Evolutionary conservation across 2,888 invertebrate species (phyloP).

Genomic region (Synergus japonicus): DNA sequence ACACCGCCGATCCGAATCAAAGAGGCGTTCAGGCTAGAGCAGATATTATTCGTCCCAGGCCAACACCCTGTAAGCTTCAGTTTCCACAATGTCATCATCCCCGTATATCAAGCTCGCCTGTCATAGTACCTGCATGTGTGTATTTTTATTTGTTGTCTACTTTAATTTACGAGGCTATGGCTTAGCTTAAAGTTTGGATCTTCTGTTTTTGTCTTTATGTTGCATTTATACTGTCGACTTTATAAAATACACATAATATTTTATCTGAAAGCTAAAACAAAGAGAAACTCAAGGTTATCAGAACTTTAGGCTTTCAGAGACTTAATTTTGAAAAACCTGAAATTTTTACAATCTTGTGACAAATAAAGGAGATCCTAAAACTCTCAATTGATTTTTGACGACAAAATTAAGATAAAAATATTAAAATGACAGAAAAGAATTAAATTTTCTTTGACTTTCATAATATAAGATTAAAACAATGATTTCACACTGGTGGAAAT

Average conservation of each 20-base stretch:
- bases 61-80: slow-evolving; percentile 81
- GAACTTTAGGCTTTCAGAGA: background rate
- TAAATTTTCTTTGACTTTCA: slow-evolving; percentile 23
- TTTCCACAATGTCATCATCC: slow-evolving; percentile 68
- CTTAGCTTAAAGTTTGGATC: slow-evolving; percentile 7
- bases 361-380: slow-evolving; percentile 2
- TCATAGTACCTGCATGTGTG: slow-evolving; percentile 75
- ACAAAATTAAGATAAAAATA: slow-evolving; percentile 20
- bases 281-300: background rate
- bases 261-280: background rate
- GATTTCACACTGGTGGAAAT: slow-evolving; percentile 13
- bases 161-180: slow-evolving; percentile 21
- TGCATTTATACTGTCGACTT: background rate
- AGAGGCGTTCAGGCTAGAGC: slow-evolving; percentile 83
- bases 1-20: slow-evolving; percentile 89
- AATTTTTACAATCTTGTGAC: background rate
- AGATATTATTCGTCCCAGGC: slow-evolving; percentile 87
- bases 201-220: background rate
- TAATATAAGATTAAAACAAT: slow-evolving; percentile 19
- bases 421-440: background rate
- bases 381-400: background rate
- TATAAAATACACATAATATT: background rate
- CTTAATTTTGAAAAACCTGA: background rate
- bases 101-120: slow-evolving; percentile 73
- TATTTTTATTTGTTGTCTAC: slow-evolving; percentile 63